Conservation (phyloP, 2,888 invertebrate genomes). For the Netelia inedita region DNA sequence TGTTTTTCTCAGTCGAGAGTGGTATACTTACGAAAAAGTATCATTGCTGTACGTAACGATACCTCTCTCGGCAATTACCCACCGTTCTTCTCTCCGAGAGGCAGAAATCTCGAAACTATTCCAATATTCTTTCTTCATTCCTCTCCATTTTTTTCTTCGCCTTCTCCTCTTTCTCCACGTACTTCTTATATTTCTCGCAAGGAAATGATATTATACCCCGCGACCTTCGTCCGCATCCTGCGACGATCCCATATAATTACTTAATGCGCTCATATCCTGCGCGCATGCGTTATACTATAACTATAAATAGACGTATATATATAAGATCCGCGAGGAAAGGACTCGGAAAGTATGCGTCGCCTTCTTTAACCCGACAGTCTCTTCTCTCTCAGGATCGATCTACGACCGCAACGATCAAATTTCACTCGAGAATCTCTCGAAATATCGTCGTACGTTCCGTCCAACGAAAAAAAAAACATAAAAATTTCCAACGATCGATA, state of each 20-base stretch:
- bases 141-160: not conserved
- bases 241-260: conserved; percentile 53
- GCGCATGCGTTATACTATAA: not conserved
- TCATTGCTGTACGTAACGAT: conserved; percentile 39
- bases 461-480: too few relatives aligned
- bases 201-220: conserved; percentile 35
- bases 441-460: too few relatives aligned
- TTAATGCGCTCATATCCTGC: conserved; percentile 35
- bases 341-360: conserved; percentile 62
- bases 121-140: not conserved
- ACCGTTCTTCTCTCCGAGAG: conserved; percentile 24
- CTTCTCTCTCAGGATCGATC: not conserved
- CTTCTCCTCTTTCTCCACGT: not conserved
- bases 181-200: conserved; percentile 6
- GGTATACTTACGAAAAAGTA: conserved; percentile 33
- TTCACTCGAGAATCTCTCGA: too few relatives aligned
- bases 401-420: too few relatives aligned
- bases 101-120: conserved; percentile 19
- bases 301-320: conserved; percentile 20
- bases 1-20: not conserved
- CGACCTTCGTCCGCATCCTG: conserved; percentile 34
- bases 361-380: not conserved
- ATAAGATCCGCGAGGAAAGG: conserved; percentile 18
- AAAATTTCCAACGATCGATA: too few relatives aligned
- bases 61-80: conserved; percentile 50